Base-by-base conservation (phyloP, 2,888 invertebrate species). In the Plusia festucae region DNA sequence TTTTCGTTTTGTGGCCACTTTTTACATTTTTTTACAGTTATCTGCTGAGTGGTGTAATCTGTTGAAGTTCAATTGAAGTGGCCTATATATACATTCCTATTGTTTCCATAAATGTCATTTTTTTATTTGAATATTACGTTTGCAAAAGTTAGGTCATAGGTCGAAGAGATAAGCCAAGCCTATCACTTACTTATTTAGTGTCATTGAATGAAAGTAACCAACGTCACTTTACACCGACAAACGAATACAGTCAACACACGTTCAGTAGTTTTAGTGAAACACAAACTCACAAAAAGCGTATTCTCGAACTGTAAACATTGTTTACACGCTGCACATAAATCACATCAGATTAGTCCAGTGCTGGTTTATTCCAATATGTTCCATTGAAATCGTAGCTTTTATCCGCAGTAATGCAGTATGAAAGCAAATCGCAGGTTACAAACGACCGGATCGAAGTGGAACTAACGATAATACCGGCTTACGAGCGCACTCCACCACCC, bases 381-480 rank as follows among this genome's bases (percentile, higher is more conserved):
- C 40, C 27, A 65, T 30, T 55, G 58, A 59, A 54, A 20, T 64
- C 60, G 51, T 59, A 58, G 58, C 57, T 54, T 27, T 60, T 72
- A 63, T 58, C 49, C 27, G 51, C 59, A 58, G 65, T 68, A 78
- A 77, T 65, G 57, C 68, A 63, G 68, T 65, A 65, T 68, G 64
- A 73, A 74, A 73, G 74, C 60, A 68, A 65, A 62, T 66, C 60
- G 46, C 60, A 60, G 77, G 73, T 73, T 60, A 78, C 74, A 73
- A 73, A 78, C 62, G 68, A 65, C 53, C 62, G 65, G 65, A 58
- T 75, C 74, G 60, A 68, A 68, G 74, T 65, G 51, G 40, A 73
- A 62, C 68, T 60, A 60, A 60, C 59, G 62, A 57, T 75, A 78
- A 78, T 73, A 60, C 53, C 24, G 65, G 73, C 57, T 76, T 57